Base-by-base conservation (phyloP, 2,113 vertebrate genomes). In the Hippolais icterina region DNA sequence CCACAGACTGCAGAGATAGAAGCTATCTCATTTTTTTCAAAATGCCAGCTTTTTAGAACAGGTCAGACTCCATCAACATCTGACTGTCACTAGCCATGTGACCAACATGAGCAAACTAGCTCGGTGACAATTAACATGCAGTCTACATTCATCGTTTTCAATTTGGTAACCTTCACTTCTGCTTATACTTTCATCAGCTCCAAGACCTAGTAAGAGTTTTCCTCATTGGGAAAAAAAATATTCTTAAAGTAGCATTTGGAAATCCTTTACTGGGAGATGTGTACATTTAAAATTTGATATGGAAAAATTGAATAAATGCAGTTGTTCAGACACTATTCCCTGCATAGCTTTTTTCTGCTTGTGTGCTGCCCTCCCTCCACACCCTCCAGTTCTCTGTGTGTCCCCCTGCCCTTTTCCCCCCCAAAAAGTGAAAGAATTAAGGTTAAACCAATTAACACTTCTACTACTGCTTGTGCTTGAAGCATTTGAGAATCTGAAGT, bases 11-110 rank as follows among this genome's bases (percentile, higher is more conserved):
- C 85, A 91, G 53, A 41, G 33, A 95, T 70, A 66, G 68, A 14
- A 37, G 50, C 63, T 50, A 61, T 79, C 65, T 27, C 10, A 27
- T 64, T 65, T 74, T 89, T 93, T 90, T 60, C 33, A 42, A 85
- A 96, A 96, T 85, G 78, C 83, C 92, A 93, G 92, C 77, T 91
- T 97, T 97, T 94, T 94, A 79, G 83, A 96, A 52, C 22, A 64
- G 94, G 91, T 97, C 97, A 94, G 95, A 90, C 79, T 96, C 94
- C 85, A 90, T 98, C 95, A 94, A 33, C 12, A 46, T 97, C 52
- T 79, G 90, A 87, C 90, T 97, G 97, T 97, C 97, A 96, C 69
- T 75, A 53, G 65, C 85, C 95, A 66, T 13, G 60, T 94, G 97
- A 96, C 70, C 69, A 39, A 89, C 35, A 20, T 47, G 59, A 96